phyloP scores from a whole-genome alignment of 1,140 invertebrate species.

The Anoplophora glabripennis region DNA sequence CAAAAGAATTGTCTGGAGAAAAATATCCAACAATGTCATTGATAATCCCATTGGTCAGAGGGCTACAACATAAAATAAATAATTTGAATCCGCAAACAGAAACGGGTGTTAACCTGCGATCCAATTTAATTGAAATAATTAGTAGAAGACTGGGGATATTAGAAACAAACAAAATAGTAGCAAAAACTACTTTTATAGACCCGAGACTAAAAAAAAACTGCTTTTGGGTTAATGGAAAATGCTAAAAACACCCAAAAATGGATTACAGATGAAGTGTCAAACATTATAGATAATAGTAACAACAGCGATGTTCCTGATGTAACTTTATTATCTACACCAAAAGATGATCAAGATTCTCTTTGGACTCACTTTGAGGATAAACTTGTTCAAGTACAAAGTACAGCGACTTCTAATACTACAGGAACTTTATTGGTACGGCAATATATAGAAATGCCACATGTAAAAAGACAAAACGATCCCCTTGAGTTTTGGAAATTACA shows the following conservation, averaged over 20 bases:
- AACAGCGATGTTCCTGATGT: neutral
- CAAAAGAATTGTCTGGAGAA: constrained; percentile 26
- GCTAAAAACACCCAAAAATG: constrained; percentile 34
- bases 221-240: constrained; percentile 37
- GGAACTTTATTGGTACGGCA: constrained; percentile 4
- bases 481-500: constrained; percentile 30
- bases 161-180: constrained; percentile 33
- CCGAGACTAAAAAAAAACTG: constrained; percentile 40
- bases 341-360: neutral
- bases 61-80: constrained; percentile 32
- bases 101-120: constrained; percentile 4
- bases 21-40: constrained; percentile 40
- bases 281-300: constrained; percentile 8
- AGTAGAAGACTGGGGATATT: constrained; percentile 24
- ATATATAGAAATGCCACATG: constrained; percentile 27
- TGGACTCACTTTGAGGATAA: constrained; percentile 23
- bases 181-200: constrained; percentile 40
- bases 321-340: neutral
- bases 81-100: constrained; percentile 4
- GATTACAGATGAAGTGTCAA: constrained; percentile 32
- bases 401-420: constrained; percentile 6
- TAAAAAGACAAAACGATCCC: constrained; percentile 25
- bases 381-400: neutral
- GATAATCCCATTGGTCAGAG: constrained; percentile 38
- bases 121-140: constrained; percentile 2